These are phyloP conservation scores for Andricus quercusramuli DNA, from an alignment of 2,888 invertebrate species.

Conservation along the genomic window DNA sequence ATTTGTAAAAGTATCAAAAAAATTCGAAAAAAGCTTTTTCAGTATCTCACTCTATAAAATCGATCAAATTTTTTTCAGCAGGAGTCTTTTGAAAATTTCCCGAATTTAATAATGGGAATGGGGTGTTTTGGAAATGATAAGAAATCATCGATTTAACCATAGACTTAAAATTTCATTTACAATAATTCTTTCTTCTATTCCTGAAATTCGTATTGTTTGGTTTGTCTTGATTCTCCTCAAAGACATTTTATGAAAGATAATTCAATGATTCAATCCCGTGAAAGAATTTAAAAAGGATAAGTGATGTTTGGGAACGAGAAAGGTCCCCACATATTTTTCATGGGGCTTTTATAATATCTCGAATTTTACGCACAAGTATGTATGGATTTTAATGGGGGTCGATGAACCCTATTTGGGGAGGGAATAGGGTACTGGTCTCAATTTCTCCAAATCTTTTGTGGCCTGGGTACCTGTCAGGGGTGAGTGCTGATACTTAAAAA, in stretches of 20 bases:
- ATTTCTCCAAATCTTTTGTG: conserved; percentile 62
- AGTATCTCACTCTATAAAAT: too few relatives aligned
- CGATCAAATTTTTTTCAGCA: too few relatives aligned
- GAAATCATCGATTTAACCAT: too few relatives aligned
- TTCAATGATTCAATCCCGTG: not conserved
- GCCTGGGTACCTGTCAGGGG: conserved; percentile 55
- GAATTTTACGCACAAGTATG: conserved; percentile 28
- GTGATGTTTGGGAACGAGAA: not conserved
- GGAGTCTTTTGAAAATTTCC: too few relatives aligned
- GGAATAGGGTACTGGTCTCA: conserved; percentile 53
- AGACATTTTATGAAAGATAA: not conserved
- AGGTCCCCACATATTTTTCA: not conserved
- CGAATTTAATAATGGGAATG: too few relatives aligned
- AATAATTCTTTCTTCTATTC: too few relatives aligned
- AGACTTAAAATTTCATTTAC: too few relatives aligned
- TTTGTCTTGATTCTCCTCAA: not conserved
- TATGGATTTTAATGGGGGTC: conserved; percentile 59
- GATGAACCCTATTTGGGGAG: conserved; percentile 63
- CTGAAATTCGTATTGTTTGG: too few relatives aligned
- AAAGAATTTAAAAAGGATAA: not conserved
- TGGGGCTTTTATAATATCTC: not conserved
- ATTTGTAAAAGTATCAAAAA: too few relatives aligned
- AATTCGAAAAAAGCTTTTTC: too few relatives aligned
- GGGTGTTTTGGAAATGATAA: too few relatives aligned
- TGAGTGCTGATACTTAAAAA: conserved; percentile 45